Evolutionary conservation across 2,888 invertebrate species (phyloP).

Genomic region (Sminthurides aquaticus): DNA sequence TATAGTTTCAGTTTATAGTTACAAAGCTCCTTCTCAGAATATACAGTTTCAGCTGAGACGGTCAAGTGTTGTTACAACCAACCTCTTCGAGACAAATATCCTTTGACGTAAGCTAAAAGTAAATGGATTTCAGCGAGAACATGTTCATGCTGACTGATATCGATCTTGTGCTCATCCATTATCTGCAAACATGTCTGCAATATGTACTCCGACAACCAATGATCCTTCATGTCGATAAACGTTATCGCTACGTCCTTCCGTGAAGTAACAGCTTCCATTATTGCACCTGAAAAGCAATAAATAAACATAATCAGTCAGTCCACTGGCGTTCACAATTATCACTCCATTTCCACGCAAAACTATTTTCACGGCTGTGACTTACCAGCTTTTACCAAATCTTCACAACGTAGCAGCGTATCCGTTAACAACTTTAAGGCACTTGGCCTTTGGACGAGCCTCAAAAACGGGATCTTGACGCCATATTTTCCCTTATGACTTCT

Average conservation of each 20-base stretch:
- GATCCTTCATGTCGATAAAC: slow-evolving; percentile 29
- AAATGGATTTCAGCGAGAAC: slow-evolving; percentile 35
- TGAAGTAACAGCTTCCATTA: slow-evolving; percentile 8
- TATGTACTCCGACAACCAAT: slow-evolving; percentile 27
- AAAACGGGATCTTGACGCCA: neutral
- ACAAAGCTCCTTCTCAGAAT: neutral
- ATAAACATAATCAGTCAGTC: no score
- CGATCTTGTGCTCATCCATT: neutral
- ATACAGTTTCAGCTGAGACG: slow-evolving; percentile 22
- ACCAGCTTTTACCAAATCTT: neutral
- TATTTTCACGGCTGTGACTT: neutral
- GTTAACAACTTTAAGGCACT: neutral
- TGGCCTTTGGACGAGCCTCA: neutral
- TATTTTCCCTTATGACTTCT: neutral
- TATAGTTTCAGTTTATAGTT: neutral
- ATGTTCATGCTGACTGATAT: neutral
- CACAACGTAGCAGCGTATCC: neutral
- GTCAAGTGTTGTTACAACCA: neutral
- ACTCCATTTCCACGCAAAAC: no score
- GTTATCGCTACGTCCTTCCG: slow-evolving; percentile 29
- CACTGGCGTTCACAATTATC: no score
- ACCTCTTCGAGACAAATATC: neutral
- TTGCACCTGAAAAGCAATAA: neutral
- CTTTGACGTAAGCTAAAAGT: slow-evolving; percentile 27
- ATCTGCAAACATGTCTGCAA: slow-evolving; percentile 18